Evolutionary conservation across 2,888 invertebrate species (phyloP), one percentile per base, ranked within the genome.

Genomic region (Scaptomyza polygonia): DNA sequence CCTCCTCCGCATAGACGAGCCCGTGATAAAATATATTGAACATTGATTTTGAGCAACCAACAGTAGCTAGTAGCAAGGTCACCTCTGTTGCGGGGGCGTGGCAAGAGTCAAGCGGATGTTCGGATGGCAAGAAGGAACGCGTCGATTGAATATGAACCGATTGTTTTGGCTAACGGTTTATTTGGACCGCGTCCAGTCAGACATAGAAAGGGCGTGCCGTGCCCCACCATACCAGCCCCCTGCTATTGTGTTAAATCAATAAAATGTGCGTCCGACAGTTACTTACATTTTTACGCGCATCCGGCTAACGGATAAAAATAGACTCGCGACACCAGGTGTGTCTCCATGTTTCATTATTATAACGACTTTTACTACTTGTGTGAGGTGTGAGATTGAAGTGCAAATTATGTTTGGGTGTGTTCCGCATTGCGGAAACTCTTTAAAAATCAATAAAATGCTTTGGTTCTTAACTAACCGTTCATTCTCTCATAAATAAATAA

Each of bases 21-120:
- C 62, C 67, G 67, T 83, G 70, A 71, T 78, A 76, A 82, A 78
- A 84, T 85, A 81, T 84, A 76, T n/a, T n/a, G 71, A 72, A 82
- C 86, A 87, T 85, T 76, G 88, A 85, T 79, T 87, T 82, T 77
- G 79, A 71, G 36, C 76, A 78, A 27, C 29, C 30, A 49, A 21
- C 57, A 51, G 12, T 25, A 44, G 25, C 25, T 5, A 25, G 9
- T 29, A 52, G 45, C 67, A 61, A 42, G 29, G 73, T 62, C 51
- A 74, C 54, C 62, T 36, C 61, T 61, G 47, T n/a, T 11, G n/a
- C 5, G 14, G 12, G 12, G 59, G 42, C 14, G 34, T 36, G 49
- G 49, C 49, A 21, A 11, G 9, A 25, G 8, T 11, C 14, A 11
- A 32, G 9, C 11, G 18, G 29, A 3, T n/a, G 43, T 6, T 25